These are phyloP conservation scores for Asbolus verrucosus DNA, from an alignment of 1,140 invertebrate species.

Conservation along the genomic window DNA sequence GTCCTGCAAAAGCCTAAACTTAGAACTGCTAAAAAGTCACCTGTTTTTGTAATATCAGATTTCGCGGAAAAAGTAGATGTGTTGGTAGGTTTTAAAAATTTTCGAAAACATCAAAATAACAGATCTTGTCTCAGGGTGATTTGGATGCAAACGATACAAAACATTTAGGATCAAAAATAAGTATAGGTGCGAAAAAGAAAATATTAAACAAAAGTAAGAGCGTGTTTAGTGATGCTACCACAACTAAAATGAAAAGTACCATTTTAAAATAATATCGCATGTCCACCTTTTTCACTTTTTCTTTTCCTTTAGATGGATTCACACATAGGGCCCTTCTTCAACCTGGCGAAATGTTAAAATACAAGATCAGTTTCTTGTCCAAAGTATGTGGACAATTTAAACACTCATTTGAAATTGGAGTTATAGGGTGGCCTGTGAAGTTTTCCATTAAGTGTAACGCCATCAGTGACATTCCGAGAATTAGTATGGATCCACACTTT, in stretches of 20 bases:
- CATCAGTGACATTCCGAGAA: conserved; percentile 56
- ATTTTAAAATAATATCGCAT: too few species aligned
- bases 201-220: neutral
- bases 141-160: too few species aligned
- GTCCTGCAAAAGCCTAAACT: conserved; percentile 4
- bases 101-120: too few species aligned
- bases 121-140: too few species aligned
- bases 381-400: conserved; percentile 52
- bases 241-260: too few species aligned
- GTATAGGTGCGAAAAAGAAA: neutral
- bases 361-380: conserved; percentile 56
- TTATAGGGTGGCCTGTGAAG: conserved; percentile 43
- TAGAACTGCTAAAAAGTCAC: neutral
- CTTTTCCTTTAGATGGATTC: conserved; percentile 10
- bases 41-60: neutral
- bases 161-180: neutral
- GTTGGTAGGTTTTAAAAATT: neutral
- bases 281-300: too few species aligned
- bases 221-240: too few species aligned
- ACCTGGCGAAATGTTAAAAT: conserved; percentile 50
- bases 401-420: conserved; percentile 53
- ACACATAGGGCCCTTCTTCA: conserved; percentile 51
- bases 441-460: conserved; percentile 52
- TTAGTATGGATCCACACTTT: conserved; percentile 53
- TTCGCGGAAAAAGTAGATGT: neutral